Percentiles rank a stretch among this genome's conserved stretches.
phyloP scores from a whole-genome alignment of 2,888 invertebrate genomes.

The Enchytraeus crypticus region DNA sequence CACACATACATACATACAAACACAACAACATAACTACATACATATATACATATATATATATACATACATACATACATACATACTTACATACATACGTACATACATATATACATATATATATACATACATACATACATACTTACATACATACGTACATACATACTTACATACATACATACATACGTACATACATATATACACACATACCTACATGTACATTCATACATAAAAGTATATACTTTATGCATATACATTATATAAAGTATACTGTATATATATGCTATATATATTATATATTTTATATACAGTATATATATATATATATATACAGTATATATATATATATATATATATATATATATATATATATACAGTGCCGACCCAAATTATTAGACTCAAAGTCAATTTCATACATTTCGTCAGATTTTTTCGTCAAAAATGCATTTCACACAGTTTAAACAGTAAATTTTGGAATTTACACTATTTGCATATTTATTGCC shows the following conservation, averaged over 20 bases:
- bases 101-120: neutral
- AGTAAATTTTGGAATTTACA: neutral
- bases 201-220: conserved; percentile 6
- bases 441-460: too few species aligned
- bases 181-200: too few species aligned
- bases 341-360: too few species aligned
- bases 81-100: neutral
- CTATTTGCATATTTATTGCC: neutral
- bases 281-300: too few species aligned
- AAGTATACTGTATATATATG: too few species aligned
- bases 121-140: neutral
- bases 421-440: neutral
- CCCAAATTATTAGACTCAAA: too few species aligned
- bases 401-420: neutral
- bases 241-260: too few species aligned
- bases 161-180: too few species aligned
- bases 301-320: too few species aligned
- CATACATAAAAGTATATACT: neutral
- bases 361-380: too few species aligned
- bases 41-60: neutral
- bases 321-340: too few species aligned
- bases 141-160: conserved; percentile 4
- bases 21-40: neutral
- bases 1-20: neutral
- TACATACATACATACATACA: neutral